Evolutionary conservation across 2,888 invertebrate species (phyloP).

Genomic region (Aporophyla lueneburgensis): DNA sequence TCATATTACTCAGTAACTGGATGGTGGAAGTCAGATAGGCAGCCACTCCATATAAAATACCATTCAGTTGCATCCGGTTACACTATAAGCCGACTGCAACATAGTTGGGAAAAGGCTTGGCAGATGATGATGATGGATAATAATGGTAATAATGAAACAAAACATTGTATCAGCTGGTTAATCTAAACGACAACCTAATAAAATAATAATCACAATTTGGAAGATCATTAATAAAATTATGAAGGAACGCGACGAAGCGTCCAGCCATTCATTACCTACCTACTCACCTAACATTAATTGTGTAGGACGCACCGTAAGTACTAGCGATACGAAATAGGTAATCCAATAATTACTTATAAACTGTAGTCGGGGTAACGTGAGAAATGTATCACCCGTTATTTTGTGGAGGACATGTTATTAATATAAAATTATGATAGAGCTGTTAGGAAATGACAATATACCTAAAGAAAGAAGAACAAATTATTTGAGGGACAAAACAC

Average conservation of each 20-base stretch:
- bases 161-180: not conserved
- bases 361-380: conserved; percentile 20
- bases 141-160: not conserved
- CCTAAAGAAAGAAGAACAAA: not conserved
- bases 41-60: too few species aligned
- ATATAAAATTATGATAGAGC: not conserved
- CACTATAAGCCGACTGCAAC: too few species aligned
- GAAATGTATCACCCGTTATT: conserved; percentile 32
- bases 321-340: conserved; percentile 18
- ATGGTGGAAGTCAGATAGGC: too few species aligned
- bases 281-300: conserved; percentile 53
- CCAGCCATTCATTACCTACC: conserved; percentile 53
- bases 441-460: not conserved
- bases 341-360: conserved; percentile 34
- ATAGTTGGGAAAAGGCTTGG: too few species aligned
- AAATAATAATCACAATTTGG: conserved; percentile 38
- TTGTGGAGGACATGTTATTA: conserved; percentile 1
- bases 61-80: too few species aligned
- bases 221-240: conserved; percentile 57
- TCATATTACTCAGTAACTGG: too few species aligned
- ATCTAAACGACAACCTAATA: conserved; percentile 34
- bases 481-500: not conserved
- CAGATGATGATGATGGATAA: too few species aligned
- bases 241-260: conserved; percentile 42
- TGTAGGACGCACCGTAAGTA: conserved; percentile 15